Evolutionary conservation across 30 jellyfish, hydroid and myxozoan species (phyloP), one percentile per base, ranked within the genome.

Genomic region (Haliclystus octoradiatus): DNA sequence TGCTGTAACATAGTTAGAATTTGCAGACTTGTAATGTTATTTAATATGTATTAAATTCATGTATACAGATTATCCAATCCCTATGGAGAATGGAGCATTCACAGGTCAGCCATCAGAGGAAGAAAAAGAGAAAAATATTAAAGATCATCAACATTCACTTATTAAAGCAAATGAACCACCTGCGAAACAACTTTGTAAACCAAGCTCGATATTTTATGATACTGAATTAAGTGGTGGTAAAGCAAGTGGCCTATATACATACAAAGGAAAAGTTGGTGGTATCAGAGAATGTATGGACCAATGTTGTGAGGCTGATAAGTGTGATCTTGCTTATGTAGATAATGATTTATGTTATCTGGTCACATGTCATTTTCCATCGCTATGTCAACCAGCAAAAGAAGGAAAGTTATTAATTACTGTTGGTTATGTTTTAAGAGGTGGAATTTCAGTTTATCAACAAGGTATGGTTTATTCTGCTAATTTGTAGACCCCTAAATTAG

Each of bases 341-440:
- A 77, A 89, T 49, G 72, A 80, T 49, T 34, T 76, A 22, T 89
- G 98, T 27, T 89, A 51, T 50, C 68, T 78, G 19, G 95, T 89
- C 52, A 82, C 80, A 2, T 89, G 98, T 69, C 98, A 89, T 60
- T 89, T 77, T 80, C 98, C 98, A 3, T 88, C 98, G 65, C 88
- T 89, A n/a, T 89, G 98, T 62, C 98, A 89, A 70, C 98, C 98
- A 12, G 82, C 80, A 25, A 69, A 89, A 33, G 85, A 88, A 22
- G 94, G 79, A 13, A 77, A 77, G 52, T 71, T 90, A 28, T 82
- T 75, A 32, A 79, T 84, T 31, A 81, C 95, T 2, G 61, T 89
- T 31, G 98, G 95, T 9, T 89, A 50, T 47, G 86, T 89, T 25
- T 50, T 63, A 24, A 61, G 98, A 31, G 71, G 78, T 63, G 94